Base-by-base conservation (phyloP, 2,113 vertebrate genomes). In the Porphyrio hochstetteri region DNA sequence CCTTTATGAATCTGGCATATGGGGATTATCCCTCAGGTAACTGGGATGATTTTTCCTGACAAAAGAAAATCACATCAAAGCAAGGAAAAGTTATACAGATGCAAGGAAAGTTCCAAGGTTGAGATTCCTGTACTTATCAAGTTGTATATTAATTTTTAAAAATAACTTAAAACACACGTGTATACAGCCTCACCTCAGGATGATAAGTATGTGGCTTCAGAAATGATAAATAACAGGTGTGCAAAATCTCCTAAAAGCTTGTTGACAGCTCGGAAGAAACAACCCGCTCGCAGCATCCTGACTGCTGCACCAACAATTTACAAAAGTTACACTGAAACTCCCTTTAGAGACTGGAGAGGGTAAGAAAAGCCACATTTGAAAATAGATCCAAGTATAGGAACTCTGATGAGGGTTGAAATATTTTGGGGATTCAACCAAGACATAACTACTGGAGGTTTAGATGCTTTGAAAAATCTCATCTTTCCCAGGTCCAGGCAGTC, bases 151-250 rank as follows among this genome's bases (percentile, higher is more conserved):
- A 77, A 55, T 88, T 89, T 92, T 86, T 72, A 88, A 86, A 68
- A 29, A 36, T 57, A 83, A 86, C 29, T 88, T 85, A 71, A 81
- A 84, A 13, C 63, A 78, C 63, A 67, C 3, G 0, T 35, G 25
- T 31, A 29, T 79, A 57, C 35, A 67, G 7, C 19, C 9, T 93
- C 36, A 33, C 40, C 35, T 29, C 1, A 1, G 44, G 55, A 48
- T 68, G 78, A 82, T 42, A 70, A 63, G 35, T 38, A 60, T 56
- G 52, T 86, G 92, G 63, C 69, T 88, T 86, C 61, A 84, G 63
- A 69, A 96, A 78, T 65, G 3, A 61, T 90, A 91, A 93, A 84
- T 86, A 91, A 42, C 68, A 96, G 80, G 74, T 93, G 89, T 86
- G 68, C 60, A 80, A 91, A 74, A 60, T 56, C 48, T 88, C 61